Percentiles rank a stretch among this genome's conserved stretches.
These are phyloP conservation scores for Acrocera orbiculus DNA, from an alignment of 2,888 invertebrate genomes.

Conservation along the genomic window DNA sequence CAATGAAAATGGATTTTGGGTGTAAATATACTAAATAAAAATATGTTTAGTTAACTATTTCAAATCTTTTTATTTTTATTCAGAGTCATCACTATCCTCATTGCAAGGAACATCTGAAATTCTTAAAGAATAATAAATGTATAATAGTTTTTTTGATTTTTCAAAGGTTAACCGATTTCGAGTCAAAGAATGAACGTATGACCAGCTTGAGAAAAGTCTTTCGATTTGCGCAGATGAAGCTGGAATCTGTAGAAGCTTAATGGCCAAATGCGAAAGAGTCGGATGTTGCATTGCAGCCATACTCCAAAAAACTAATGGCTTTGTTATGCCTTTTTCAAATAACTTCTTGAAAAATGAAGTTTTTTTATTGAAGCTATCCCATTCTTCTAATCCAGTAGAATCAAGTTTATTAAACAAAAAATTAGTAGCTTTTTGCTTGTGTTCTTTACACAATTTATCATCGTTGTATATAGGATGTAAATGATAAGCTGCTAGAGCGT, in stretches of 20 bases:
- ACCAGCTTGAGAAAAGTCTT: constrained; percentile 9
- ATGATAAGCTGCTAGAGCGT: constrained; percentile 1
- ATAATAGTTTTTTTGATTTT: neutral
- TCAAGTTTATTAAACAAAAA: constrained; percentile 7
- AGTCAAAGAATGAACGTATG: constrained; percentile 1
- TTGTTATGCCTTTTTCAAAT: constrained; percentile 6
- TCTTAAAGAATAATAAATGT: neutral
- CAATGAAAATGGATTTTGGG: too few species aligned
- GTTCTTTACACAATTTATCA: neutral
- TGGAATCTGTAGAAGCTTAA: constrained; percentile 10
- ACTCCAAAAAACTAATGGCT: constrained; percentile 10
- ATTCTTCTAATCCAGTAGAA: constrained; percentile 7
- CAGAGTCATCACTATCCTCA: too few species aligned
- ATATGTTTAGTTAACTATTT: too few species aligned
- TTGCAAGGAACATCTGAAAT: neutral
- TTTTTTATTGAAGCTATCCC: constrained; percentile 2
- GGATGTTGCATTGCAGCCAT: constrained; percentile 9
- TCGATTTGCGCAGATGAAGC: constrained; percentile 11
- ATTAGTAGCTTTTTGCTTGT: neutral
- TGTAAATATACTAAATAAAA: too few species aligned
- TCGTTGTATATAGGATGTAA: neutral
- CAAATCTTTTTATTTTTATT: too few species aligned
- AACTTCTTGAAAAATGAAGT: constrained; percentile 5
- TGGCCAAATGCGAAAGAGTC: constrained; percentile 7
- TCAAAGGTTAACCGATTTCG: neutral